Evolutionary conservation across 2,888 invertebrate genomes (phyloP).

Genomic region (Stenoptilia bipunctidactyla): DNA sequence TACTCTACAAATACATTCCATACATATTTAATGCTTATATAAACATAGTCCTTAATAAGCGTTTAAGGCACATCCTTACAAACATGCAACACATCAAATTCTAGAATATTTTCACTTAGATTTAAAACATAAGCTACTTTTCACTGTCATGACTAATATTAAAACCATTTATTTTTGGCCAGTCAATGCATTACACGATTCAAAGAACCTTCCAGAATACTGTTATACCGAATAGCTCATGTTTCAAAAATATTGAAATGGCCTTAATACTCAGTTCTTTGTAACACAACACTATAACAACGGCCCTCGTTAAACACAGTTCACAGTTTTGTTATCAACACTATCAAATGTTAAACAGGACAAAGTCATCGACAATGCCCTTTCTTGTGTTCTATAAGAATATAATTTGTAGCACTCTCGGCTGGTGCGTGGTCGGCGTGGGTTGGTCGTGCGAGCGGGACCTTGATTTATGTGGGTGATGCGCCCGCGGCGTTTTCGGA

Average conservation of each 20-base stretch:
- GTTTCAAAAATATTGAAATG: too few relatives aligned
- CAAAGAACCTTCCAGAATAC: too few relatives aligned
- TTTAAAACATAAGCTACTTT: too few relatives aligned
- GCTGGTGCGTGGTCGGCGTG: conserved; percentile 32
- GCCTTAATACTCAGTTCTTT: too few relatives aligned
- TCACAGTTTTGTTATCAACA: too few relatives aligned
- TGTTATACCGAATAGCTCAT: too few relatives aligned
- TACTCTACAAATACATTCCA: conserved; percentile 15
- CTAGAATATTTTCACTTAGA: too few relatives aligned
- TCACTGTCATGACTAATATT: too few relatives aligned
- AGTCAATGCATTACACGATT: too few relatives aligned
- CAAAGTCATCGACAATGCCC: conserved; percentile 32
- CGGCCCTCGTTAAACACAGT: too few relatives aligned
- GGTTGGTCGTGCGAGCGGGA: conserved; percentile 55
- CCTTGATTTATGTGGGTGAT: conserved; percentile 26
- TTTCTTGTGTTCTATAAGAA: conserved; percentile 54
- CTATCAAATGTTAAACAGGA: conserved; percentile 21
- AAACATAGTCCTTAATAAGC: conserved; percentile 1
- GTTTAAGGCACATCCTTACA: not conserved
- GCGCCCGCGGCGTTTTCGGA: conserved; percentile 23
- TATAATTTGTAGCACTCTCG: conserved; percentile 60
- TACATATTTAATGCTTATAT: conserved; percentile 7
- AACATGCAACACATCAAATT: not conserved
- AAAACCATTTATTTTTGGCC: too few relatives aligned
- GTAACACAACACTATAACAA: too few relatives aligned